Evolutionary conservation across 2,888 invertebrate genomes (phyloP).

Genomic region (Tolmerus cingulatus): DNA sequence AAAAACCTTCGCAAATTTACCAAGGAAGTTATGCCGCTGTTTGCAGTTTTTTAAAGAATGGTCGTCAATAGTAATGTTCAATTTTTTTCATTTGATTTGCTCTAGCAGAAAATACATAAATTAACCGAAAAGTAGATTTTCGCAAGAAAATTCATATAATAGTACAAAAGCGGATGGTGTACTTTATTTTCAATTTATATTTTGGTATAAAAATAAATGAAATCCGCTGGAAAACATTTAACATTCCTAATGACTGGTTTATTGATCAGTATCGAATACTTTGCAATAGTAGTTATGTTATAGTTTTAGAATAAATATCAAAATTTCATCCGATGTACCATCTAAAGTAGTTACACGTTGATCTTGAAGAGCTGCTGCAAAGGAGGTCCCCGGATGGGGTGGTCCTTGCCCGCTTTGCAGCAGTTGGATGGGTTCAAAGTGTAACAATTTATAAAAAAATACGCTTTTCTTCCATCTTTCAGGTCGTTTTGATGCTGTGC

Average conservation of each 20-base stretch:
- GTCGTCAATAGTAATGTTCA: constrained; percentile 41
- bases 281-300: neutral
- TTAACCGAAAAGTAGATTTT: neutral
- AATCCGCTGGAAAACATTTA: constrained; percentile 32
- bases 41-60: constrained; percentile 39
- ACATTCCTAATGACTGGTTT: constrained; percentile 58
- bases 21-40: neutral
- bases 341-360: neutral
- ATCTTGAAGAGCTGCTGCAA: neutral
- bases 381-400: neutral
- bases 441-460: constrained; percentile 16
- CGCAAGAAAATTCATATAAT: neutral
- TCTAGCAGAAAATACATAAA: neutral
- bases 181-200: neutral
- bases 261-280: constrained; percentile 65
- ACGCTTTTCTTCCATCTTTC: constrained; percentile 55
- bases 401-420: neutral
- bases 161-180: neutral
- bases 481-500: constrained; percentile 94
- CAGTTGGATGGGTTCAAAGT: constrained; percentile 4
- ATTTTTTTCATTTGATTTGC: constrained; percentile 22
- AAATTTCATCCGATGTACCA: neutral
- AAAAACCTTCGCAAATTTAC: neutral
- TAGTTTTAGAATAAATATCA: neutral
- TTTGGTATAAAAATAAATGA: neutral